Conservation (phyloP, 2,888 invertebrate genomes). For the Diogma glabrata region DNA sequence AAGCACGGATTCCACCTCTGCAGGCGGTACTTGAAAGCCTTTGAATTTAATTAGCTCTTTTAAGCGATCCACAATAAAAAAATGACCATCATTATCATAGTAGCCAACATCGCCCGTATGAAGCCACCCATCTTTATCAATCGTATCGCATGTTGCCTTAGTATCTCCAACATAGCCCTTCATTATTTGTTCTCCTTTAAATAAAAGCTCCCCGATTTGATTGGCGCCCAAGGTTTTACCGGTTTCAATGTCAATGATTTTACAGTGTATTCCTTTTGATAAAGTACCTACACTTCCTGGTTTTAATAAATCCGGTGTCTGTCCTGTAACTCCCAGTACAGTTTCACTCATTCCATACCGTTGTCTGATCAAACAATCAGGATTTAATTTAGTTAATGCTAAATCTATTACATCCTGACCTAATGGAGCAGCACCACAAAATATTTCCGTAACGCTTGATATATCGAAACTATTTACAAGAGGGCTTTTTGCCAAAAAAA, state of each 20-base stretch:
- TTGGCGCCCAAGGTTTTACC: constrained; percentile 45
- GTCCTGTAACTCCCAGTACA: constrained; percentile 45
- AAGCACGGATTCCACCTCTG: constrained; percentile 72
- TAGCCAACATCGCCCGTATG: constrained; percentile 75
- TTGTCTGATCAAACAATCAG: constrained; percentile 49
- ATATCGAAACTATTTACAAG: constrained; percentile 64
- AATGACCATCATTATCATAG: constrained; percentile 62
- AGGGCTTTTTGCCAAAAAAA: constrained; percentile 73
- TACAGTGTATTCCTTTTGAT: constrained; percentile 50
- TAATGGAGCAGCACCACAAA: constrained; percentile 75
- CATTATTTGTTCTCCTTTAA: constrained; percentile 71
- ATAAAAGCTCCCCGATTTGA: constrained; percentile 70
- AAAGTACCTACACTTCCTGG: constrained; percentile 56
- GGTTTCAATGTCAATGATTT: constrained; percentile 51
- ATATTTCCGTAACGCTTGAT: constrained; percentile 52
- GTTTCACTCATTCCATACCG: constrained; percentile 75
- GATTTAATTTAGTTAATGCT: constrained; percentile 30
- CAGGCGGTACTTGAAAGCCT: constrained; percentile 76
- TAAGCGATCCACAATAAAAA: constrained; percentile 72
- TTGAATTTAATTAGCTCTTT: constrained; percentile 90
- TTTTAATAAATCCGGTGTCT: constrained; percentile 35
- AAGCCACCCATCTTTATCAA: constrained; percentile 65
- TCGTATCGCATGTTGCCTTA: constrained; percentile 48
- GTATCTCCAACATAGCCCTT: constrained; percentile 70
- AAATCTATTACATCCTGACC: constrained; percentile 56